Evolutionary conservation across 2,888 invertebrate species (phyloP).

Genomic region (Calameuta idolon): DNA sequence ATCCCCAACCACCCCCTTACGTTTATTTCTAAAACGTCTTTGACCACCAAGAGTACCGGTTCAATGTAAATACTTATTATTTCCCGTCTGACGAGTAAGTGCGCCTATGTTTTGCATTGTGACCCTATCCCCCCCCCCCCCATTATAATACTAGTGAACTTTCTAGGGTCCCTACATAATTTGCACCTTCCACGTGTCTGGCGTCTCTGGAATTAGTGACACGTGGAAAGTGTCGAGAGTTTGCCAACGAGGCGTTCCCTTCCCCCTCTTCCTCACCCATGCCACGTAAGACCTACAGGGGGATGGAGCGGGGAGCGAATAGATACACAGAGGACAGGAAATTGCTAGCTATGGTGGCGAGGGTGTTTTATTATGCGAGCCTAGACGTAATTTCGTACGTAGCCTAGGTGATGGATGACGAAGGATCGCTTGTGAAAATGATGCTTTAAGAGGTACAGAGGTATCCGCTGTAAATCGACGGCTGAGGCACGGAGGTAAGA

Average conservation of each 20-base stretch:
- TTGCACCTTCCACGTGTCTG: not conserved
- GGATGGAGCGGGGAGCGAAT: not conserved
- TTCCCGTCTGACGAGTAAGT: not conserved
- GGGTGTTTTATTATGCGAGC: not conserved
- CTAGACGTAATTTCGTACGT: not conserved
- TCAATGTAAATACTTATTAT: not conserved
- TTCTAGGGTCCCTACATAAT: not conserved
- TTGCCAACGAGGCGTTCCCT: not conserved
- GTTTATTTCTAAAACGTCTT: not conserved
- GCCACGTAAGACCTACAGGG: not conserved
- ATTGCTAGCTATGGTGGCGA: not conserved
- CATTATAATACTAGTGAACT: too few species aligned
- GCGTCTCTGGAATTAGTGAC: not conserved
- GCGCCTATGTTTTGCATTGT: too few species aligned
- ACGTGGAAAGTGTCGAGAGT: not conserved
- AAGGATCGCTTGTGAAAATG: not conserved
- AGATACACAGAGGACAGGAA: not conserved
- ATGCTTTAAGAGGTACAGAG: not conserved
- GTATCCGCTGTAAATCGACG: not conserved
- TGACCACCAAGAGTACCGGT: not conserved
- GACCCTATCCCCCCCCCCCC: too few species aligned
- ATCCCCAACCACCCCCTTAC: not conserved
- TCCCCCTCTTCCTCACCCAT: not conserved
- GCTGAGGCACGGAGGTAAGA: not conserved
- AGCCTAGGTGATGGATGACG: not conserved